These are phyloP conservation scores for Aricia agestis DNA, from an alignment of 1,140 invertebrate genomes.

Conservation along the genomic window DNA sequence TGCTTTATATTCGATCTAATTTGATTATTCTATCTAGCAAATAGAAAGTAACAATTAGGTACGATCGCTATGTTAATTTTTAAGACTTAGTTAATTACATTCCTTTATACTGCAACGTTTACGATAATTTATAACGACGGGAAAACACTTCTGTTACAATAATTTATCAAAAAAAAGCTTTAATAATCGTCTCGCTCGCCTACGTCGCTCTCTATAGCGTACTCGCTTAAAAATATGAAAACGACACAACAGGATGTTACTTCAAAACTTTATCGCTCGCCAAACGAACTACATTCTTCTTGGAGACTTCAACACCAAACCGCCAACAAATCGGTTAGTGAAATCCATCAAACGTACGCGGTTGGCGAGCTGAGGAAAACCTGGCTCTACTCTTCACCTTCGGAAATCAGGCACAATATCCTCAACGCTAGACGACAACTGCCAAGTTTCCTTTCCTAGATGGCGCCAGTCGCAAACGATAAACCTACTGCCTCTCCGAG, in stretches of 20 bases:
- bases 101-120: constrained; percentile 62
- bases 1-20: constrained; percentile 67
- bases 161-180: constrained; percentile 56
- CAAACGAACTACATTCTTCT: constrained; percentile 25
- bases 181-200: constrained; percentile 46
- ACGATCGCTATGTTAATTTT: constrained; percentile 58
- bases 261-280: too few relatives aligned
- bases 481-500: constrained; percentile 40
- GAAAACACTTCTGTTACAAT: constrained; percentile 61
- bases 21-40: constrained; percentile 75
- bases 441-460: background rate
- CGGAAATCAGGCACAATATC: background rate
- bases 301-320: constrained; percentile 28
- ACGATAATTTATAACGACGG: constrained; percentile 63
- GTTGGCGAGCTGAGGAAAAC: background rate
- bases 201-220: constrained; percentile 44
- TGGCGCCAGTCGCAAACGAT: background rate
- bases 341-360: too few relatives aligned
- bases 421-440: background rate
- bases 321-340: background rate
- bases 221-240: constrained; percentile 66
- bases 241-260: constrained; percentile 62
- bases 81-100: constrained; percentile 61
- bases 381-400: background rate
- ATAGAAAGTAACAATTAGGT: constrained; percentile 75